Evolutionary conservation across 2,797 vertebrate species (phyloP).

Genomic region (Phaenicophaeus curvirostris): DNA sequence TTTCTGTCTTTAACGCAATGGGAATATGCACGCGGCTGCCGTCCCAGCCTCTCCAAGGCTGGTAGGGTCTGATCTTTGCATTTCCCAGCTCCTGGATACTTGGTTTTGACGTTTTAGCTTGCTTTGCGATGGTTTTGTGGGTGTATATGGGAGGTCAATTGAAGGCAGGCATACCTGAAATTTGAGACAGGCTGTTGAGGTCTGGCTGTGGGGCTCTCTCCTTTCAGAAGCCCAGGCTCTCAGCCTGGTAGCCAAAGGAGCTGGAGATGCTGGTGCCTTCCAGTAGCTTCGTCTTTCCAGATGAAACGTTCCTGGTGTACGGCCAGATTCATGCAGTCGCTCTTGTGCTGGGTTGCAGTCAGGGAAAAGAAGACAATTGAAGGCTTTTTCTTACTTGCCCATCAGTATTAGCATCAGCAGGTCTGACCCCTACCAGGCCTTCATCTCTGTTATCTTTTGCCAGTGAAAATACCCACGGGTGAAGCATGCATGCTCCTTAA

Average conservation of each 20-base stretch:
- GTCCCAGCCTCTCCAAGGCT: not conserved
- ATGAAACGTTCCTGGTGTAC: not conserved
- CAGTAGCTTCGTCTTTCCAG: not conserved
- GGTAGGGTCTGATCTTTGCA: not conserved
- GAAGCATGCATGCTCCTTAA: not conserved
- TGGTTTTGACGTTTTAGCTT: not conserved
- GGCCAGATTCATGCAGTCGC: not conserved
- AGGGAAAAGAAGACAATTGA: not conserved
- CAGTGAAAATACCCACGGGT: not conserved
- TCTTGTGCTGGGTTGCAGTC: not conserved
- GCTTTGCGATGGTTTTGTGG: rapidly evolving
- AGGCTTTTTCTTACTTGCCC: not conserved
- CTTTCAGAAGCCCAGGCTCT: not conserved
- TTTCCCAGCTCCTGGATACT: not conserved
- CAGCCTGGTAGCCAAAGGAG: not conserved
- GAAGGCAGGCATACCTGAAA: not conserved
- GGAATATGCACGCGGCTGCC: not conserved
- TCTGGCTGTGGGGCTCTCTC: not conserved
- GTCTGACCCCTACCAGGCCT: not conserved
- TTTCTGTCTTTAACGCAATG: not conserved
- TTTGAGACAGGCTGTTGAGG: not conserved
- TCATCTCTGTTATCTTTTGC: not conserved
- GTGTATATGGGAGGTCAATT: not conserved
- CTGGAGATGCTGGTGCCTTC: not conserved
- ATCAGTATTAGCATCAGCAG: too few species aligned